These are phyloP conservation scores for Tylochromis polylepis DNA, from an alignment of 2,113 vertebrate genomes.

Conservation along the genomic window DNA sequence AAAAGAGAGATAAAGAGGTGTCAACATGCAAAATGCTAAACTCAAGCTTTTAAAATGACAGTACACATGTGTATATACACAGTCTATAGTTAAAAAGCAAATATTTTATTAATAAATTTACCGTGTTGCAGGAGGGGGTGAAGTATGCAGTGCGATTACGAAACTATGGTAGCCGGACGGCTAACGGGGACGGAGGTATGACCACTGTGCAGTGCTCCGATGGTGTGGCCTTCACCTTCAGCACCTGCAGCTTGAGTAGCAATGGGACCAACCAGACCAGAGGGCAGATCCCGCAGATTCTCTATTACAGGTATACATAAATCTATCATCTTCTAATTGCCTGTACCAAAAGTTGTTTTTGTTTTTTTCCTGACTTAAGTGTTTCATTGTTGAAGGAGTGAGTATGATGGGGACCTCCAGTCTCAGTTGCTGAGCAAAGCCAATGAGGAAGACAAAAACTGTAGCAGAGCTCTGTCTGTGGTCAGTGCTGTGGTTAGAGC, in stretches of 20 bases:
- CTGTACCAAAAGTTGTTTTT: neutral
- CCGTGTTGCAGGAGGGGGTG: slow-evolving; percentile 82
- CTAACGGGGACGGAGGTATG: slow-evolving; percentile 97
- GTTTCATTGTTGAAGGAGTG: slow-evolving; percentile 78
- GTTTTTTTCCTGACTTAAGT: neutral
- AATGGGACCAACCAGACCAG: slow-evolving; percentile 98
- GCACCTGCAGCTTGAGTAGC: slow-evolving; percentile 95
- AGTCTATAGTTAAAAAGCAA: neutral
- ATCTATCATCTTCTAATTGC: neutral
- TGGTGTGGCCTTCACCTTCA: slow-evolving; percentile 92
- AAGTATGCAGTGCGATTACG: slow-evolving; percentile 95
- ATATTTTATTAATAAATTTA: neutral
- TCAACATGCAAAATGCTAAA: neutral
- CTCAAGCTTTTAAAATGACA: neutral
- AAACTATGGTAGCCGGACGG: slow-evolving; percentile 97
- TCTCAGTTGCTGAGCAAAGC: slow-evolving; percentile 97
- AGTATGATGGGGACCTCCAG: slow-evolving; percentile 95
- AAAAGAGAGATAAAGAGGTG: neutral
- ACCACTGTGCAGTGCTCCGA: slow-evolving; percentile 96
- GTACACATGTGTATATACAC: neutral
- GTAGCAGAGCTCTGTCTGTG: slow-evolving; percentile 92
- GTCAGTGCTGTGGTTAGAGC: slow-evolving; percentile 93
- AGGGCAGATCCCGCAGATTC: slow-evolving; percentile 95
- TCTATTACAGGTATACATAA: slow-evolving; percentile 90
- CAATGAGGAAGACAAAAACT: slow-evolving; percentile 98